phyloP scores from a whole-genome alignment of 2,113 vertebrate species.

The Oreochromis niloticus region DNA sequence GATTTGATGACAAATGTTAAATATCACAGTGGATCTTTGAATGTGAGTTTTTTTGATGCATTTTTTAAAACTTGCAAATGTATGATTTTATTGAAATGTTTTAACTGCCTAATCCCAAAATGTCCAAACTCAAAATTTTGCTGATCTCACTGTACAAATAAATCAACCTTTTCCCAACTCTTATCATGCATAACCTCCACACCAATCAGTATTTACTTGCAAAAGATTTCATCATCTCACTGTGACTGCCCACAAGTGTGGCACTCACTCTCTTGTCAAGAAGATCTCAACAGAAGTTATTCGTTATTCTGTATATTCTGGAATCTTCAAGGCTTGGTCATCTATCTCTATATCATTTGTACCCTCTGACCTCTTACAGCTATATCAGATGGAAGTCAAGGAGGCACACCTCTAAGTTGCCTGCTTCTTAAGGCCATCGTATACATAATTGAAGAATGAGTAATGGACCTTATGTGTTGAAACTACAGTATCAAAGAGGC shows the following conservation, averaged over 20 bases:
- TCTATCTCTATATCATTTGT: conserved; percentile 20
- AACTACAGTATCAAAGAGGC: background rate
- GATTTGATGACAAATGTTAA: background rate
- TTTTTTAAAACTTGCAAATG: background rate
- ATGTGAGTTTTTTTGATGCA: background rate
- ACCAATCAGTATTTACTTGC: conserved; percentile 28
- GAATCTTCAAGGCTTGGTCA: background rate
- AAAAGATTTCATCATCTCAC: conserved; percentile 34
- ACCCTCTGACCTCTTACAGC: conserved; percentile 9
- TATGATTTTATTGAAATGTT: background rate
- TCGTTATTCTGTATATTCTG: conserved; percentile 21
- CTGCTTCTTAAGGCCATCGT: background rate
- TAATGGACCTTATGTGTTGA: background rate
- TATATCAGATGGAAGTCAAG: conserved; percentile 23
- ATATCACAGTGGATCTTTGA: background rate
- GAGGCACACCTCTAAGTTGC: background rate
- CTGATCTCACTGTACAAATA: background rate
- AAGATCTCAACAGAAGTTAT: conserved; percentile 18
- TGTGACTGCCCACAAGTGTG: conserved; percentile 5
- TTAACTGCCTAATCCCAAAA: background rate
- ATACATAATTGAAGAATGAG: conserved; percentile 15
- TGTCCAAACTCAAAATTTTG: background rate
- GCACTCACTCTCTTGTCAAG: conserved; percentile 23
- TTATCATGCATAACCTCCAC: conserved; percentile 1
- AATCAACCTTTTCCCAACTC: background rate